Conservation (phyloP, 2,797 vertebrate species). For the Chelonia mydas region DNA sequence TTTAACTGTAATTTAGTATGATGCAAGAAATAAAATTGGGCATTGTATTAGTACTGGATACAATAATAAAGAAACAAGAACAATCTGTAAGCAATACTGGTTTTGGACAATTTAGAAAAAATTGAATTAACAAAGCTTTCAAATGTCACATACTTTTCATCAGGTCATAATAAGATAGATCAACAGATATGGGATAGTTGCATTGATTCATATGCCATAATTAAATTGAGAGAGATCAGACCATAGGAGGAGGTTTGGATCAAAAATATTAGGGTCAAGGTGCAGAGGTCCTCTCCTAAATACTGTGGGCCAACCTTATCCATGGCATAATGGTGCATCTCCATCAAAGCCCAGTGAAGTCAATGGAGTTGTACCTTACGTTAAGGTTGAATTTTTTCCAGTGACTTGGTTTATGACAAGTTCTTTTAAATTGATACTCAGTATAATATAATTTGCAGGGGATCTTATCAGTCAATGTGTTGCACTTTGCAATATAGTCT, state of each 20-base stretch:
- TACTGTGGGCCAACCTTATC: background rate
- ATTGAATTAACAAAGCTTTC: conserved; percentile 30
- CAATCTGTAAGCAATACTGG: background rate
- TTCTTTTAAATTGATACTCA: conserved; percentile 54
- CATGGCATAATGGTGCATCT: background rate
- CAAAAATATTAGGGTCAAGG: conserved; percentile 29
- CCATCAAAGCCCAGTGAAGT: conserved; percentile 36
- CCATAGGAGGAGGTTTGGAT: background rate
- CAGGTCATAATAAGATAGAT: background rate
- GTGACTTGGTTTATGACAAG: background rate
- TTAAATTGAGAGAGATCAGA: background rate
- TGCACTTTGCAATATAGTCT: conserved; percentile 63
- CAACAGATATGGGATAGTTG: background rate
- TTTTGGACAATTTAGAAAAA: conserved; percentile 10
- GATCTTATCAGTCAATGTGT: conserved; percentile 57
- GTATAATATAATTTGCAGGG: conserved; percentile 18
- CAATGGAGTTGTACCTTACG: conserved; percentile 42
- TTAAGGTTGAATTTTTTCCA: conserved; percentile 59
- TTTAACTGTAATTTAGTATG: background rate
- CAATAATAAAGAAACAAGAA: conserved; percentile 26
- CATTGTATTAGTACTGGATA: background rate
- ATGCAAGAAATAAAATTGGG: background rate
- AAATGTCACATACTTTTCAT: conserved; percentile 25
- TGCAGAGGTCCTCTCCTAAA: conserved; percentile 17
- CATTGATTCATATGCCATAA: conserved; percentile 2